These are phyloP conservation scores for Eublepharis macularius DNA, from an alignment of 2,113 vertebrate genomes.

Conservation along the genomic window DNA sequence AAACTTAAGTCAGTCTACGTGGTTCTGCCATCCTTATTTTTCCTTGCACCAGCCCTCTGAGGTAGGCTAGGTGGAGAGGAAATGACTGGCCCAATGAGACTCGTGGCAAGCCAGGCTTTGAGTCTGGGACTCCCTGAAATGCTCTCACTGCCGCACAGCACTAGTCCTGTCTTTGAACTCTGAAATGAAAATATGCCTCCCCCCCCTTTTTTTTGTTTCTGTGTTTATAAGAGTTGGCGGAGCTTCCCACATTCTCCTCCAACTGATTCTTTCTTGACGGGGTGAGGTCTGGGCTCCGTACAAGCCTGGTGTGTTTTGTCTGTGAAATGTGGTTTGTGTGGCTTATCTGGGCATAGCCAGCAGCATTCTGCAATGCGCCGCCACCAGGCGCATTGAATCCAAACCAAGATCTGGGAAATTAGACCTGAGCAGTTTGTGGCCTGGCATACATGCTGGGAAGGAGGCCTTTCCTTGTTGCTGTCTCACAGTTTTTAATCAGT, in stretches of 20 bases:
- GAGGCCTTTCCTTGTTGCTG: not conserved
- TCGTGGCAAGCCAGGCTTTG: too few relatives aligned
- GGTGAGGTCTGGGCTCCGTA: not conserved
- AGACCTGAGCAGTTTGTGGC: not conserved
- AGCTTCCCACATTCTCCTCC: not conserved
- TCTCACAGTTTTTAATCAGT: not conserved
- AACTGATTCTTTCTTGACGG: not conserved
- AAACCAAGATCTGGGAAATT: not conserved
- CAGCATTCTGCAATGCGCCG: not conserved
- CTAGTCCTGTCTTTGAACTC: too few relatives aligned
- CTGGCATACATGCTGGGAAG: not conserved
- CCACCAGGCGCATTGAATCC: not conserved
- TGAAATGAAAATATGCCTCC: too few relatives aligned
- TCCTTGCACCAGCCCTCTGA: too few relatives aligned
- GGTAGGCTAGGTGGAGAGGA: too few relatives aligned
- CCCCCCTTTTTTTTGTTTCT: too few relatives aligned
- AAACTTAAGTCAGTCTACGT: too few relatives aligned
- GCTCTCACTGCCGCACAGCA: too few relatives aligned
- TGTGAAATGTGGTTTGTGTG: slow-evolving; percentile 15
- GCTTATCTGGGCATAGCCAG: not conserved
- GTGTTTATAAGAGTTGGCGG: too few relatives aligned
- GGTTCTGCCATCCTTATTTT: too few relatives aligned
- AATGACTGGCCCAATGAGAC: too few relatives aligned
- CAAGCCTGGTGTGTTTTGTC: not conserved
- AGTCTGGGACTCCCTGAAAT: too few relatives aligned